A percentile compares a stretch with the other conserved stretches of the same genome.
phyloP scores from a whole-genome alignment of 2,113 vertebrate genomes.

The Otus sunia region DNA sequence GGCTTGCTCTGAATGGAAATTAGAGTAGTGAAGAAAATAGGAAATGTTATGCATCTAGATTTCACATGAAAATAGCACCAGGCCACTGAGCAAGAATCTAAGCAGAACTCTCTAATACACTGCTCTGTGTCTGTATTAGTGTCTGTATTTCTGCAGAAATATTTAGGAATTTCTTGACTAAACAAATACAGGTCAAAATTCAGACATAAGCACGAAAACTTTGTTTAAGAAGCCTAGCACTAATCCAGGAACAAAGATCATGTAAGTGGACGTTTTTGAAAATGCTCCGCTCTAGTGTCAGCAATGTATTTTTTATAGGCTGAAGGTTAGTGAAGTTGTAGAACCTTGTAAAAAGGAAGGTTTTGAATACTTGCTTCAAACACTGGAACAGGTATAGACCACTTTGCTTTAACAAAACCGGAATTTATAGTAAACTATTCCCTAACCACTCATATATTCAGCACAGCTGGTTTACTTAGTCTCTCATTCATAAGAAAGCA shows the following conservation, averaged over 20 bases:
- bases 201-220: background rate
- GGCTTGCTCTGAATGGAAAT: background rate
- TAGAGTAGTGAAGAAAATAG: accelerated
- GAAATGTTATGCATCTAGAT: background rate
- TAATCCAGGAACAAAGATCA: background rate
- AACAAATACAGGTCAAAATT: background rate
- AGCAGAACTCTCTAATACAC: background rate
- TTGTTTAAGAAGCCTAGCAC: background rate
- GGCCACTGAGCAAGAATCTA: background rate
- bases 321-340: background rate
- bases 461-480: background rate
- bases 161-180: background rate
- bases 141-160: background rate
- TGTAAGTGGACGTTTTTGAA: background rate
- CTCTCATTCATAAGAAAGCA: constrained; percentile 1
- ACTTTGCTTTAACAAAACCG: background rate
- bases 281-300: background rate
- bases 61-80: background rate
- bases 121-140: background rate
- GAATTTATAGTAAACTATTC: background rate
- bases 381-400: background rate
- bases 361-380: background rate
- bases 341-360: background rate
- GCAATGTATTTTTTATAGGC: background rate
- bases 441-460: background rate